Base-by-base conservation (phyloP, 2,888 invertebrate genomes). In the Rapana venosa region DNA sequence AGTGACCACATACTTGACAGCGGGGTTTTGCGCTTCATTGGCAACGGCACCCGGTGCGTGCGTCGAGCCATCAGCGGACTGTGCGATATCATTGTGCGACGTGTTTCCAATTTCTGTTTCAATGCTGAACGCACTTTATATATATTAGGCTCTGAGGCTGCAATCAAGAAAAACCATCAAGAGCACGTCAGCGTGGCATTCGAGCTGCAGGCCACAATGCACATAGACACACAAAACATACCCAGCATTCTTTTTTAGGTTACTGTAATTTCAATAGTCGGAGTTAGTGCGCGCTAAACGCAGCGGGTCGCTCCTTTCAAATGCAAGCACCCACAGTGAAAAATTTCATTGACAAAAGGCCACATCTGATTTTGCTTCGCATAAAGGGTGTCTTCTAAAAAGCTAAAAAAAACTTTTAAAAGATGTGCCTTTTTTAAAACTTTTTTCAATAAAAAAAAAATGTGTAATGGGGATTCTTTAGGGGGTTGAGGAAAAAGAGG, bases 111-210 rank as follows among this genome's bases (percentile, higher is more conserved):
- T 96, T 99, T 98, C 96, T 99, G 98, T 97, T 98, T 96, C 91
- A 96, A 93, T 87, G 96, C 96, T 81, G 96, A 96, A 92, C 96
- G 96, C 90, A 96, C 96, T 94, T 96, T 96, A 92, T 99, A 97
- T 85, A 95, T 94, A 97, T 99, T 99, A 95, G 99, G 98, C 97
- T 99, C 99, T 97, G 99, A 99, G 96, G 98, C 98, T 94, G 95
- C 94, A 95, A 95, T 85, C 85, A 89, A 89, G 85, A 85, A 83
- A 58, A 74, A 87, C 87, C 74, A 74, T 26, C 35, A 88, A 66
- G 83, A 88, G 66, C 66, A 15, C 58, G 35, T 88, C 88, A 88
- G 83, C 83, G 36, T 36, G 30, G 66, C 86, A 66, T 36, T 36
- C 81, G 47, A 4, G 17, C 26, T 8, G 32, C 79, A 79, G 81